Evolutionary conservation across 2,797 vertebrate species (phyloP).

Genomic region (Enteromius afrohamiltoni): DNA sequence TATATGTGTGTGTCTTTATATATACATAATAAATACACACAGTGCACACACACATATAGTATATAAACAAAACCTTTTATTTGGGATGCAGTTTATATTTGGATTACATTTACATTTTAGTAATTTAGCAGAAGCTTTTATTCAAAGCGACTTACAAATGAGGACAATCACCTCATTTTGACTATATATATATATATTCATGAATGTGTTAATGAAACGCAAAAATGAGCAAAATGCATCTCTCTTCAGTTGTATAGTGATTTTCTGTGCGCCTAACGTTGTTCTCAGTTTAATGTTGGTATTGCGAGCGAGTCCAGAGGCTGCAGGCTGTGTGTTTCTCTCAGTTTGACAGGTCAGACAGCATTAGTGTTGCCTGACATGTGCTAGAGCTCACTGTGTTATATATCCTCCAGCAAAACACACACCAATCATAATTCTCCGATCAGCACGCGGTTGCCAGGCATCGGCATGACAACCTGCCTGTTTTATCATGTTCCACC

Average conservation of each 20-base stretch:
- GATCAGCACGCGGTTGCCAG: neutral
- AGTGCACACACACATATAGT: neutral
- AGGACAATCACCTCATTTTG: too few species aligned
- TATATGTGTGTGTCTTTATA: too few species aligned
- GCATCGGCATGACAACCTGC: neutral
- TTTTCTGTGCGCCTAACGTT: neutral
- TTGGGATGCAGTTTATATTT: too few species aligned
- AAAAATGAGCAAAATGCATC: neutral
- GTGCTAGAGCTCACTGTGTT: slow-evolving; percentile 10
- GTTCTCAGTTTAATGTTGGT: neutral
- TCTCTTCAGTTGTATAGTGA: neutral
- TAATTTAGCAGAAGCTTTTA: too few species aligned
- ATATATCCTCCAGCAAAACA: slow-evolving; percentile 3
- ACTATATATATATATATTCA: too few species aligned
- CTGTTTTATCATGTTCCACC: neutral
- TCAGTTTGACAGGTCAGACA: slow-evolving; percentile 12
- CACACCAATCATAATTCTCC: neutral
- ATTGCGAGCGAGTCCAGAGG: neutral
- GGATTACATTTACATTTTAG: too few species aligned
- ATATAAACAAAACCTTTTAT: neutral
- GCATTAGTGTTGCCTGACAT: slow-evolving; percentile 8
- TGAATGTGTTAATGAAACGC: neutral
- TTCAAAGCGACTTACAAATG: too few species aligned
- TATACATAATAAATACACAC: neutral
- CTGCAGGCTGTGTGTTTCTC: neutral